phyloP scores from a whole-genome alignment of 2,797 vertebrate species.

The Schizopygopsis malacanthus region DNA sequence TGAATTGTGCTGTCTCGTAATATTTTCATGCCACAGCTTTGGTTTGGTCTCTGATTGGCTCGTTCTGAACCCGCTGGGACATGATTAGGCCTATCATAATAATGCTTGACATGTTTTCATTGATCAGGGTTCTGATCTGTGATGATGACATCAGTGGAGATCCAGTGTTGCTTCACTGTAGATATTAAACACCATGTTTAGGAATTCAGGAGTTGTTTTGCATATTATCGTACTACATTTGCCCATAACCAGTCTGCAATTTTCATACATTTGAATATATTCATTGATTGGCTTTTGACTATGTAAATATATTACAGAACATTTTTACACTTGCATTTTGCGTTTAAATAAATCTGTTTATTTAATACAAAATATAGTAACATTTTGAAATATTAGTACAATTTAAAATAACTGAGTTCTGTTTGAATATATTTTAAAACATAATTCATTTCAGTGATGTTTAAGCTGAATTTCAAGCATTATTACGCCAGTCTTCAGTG shows the following conservation, averaged over 20 bases:
- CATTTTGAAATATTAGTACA: background rate
- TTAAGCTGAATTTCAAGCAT: background rate
- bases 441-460: background rate
- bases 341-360: background rate
- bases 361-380: background rate
- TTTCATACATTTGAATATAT: background rate
- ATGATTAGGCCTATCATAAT: background rate
- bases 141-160: background rate
- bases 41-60: conserved; percentile 24
- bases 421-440: background rate
- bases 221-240: background rate
- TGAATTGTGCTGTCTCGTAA: conserved; percentile 35
- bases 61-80: background rate
- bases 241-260: background rate
- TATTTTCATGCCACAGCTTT: conserved; percentile 30
- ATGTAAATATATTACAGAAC: background rate
- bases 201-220: background rate
- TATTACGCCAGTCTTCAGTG: background rate
- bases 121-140: background rate
- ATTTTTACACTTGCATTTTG: background rate
- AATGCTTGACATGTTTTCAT: background rate
- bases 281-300: background rate
- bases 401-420: background rate
- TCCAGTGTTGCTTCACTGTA: background rate
- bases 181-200: background rate